Evolutionary conservation across 2,888 invertebrate genomes (phyloP).

Genomic region (Andrena dorsata): DNA sequence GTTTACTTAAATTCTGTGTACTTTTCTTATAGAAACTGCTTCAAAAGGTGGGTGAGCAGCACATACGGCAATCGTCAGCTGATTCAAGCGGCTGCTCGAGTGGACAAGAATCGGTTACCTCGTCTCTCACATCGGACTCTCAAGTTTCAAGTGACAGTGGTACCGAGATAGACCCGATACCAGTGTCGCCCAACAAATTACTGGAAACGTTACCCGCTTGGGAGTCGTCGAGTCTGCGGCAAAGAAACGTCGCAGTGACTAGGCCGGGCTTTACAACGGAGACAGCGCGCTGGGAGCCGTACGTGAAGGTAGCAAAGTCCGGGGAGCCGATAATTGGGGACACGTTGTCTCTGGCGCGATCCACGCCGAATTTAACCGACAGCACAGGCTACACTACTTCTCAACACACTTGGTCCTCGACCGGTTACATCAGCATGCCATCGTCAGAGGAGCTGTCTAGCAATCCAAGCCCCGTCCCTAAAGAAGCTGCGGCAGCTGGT

Average conservation of each 20-base stretch:
- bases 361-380: constrained; percentile 83
- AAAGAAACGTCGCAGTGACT: constrained; percentile 79
- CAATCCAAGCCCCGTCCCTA: constrained; percentile 81
- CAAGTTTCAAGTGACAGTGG: constrained; percentile 85
- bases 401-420: constrained; percentile 81
- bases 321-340: constrained; percentile 77
- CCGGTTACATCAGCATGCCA: constrained; percentile 79
- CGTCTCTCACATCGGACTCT: constrained; percentile 86
- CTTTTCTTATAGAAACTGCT: constrained; percentile 79
- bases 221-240: constrained; percentile 81
- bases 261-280: constrained; percentile 68
- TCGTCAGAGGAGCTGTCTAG: constrained; percentile 79
- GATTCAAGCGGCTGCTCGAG: constrained; percentile 87
- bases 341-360: constrained; percentile 80
- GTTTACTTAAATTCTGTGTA: neutral
- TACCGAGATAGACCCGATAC: constrained; percentile 80
- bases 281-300: constrained; percentile 80
- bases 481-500: constrained; percentile 70
- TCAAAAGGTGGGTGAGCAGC: constrained; percentile 82
- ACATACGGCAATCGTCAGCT: constrained; percentile 83
- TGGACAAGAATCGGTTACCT: constrained; percentile 87
- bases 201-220: constrained; percentile 78
- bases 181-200: constrained; percentile 78
- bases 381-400: constrained; percentile 76
- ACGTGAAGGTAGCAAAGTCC: constrained; percentile 79